Conservation (phyloP, 2,797 vertebrate species). For the Pantherophis vulpinus region DNA sequence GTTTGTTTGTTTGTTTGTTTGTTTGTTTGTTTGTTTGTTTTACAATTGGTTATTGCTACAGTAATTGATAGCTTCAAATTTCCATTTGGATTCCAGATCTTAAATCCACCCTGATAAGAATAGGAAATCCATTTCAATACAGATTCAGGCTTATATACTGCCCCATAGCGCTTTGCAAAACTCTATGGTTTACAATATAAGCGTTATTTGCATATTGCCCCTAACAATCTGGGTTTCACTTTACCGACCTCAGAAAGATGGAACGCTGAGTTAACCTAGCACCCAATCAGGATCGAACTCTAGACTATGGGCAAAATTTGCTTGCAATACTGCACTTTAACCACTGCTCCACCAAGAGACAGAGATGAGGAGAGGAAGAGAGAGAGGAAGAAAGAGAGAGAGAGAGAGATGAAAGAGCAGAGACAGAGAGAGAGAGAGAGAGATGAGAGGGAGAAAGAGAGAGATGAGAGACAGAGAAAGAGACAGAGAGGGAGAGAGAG, state of each 20-base stretch:
- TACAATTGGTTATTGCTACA: slow-evolving; percentile 58
- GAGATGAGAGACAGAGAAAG: too few relatives aligned
- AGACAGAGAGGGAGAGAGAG: too few relatives aligned
- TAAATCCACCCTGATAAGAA: slow-evolving; percentile 55
- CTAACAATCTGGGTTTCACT: not conserved
- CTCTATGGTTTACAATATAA: not conserved
- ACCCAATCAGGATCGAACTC: not conserved
- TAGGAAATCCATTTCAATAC: slow-evolving; percentile 50
- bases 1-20: slow-evolving; percentile 59
- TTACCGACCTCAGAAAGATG: not conserved
- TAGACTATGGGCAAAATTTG: not conserved
- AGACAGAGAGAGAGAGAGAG: too few relatives aligned
- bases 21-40: slow-evolving; percentile 55
- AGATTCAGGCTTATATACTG: not conserved
- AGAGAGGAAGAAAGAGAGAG: too few relatives aligned
- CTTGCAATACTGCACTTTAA: not conserved
- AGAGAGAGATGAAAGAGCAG: too few relatives aligned
- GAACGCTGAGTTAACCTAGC: not conserved
- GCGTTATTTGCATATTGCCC: not conserved
- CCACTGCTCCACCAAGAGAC: not conserved
- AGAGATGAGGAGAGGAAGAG: too few relatives aligned
- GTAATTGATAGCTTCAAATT: slow-evolving; percentile 63
- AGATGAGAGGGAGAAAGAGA: too few relatives aligned
- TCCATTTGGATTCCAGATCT: slow-evolving; percentile 51
- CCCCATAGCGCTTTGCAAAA: not conserved